Conservation (phyloP, 2,797 vertebrate genomes). For the Podarcis siculus region DNA sequence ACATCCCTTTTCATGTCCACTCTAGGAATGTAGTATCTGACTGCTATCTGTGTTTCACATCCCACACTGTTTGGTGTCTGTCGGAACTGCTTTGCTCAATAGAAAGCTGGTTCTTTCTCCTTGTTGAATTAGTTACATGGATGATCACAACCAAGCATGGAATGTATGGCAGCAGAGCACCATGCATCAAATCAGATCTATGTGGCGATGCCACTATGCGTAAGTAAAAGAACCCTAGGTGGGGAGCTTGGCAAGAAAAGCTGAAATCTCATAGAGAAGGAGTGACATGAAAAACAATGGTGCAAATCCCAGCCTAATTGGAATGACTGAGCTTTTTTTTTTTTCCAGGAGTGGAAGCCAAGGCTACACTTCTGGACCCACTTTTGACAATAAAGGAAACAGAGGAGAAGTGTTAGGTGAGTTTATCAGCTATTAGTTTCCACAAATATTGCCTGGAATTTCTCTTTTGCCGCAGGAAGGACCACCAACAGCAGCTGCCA, state of each 20-base stretch:
- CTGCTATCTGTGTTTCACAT: too few species aligned
- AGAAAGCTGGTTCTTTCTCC: neutral
- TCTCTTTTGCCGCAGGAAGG: neutral
- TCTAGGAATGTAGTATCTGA: too few species aligned
- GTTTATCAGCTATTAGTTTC: neutral
- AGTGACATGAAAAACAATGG: neutral
- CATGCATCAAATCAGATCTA: neutral
- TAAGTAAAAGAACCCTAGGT: neutral
- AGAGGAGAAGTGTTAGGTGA: neutral
- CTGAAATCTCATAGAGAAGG: neutral
- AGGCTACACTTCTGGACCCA: neutral
- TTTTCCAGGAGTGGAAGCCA: neutral
- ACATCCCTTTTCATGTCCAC: too few species aligned
- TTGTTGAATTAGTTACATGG: neutral
- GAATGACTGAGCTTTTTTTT: neutral
- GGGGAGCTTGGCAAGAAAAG: neutral
- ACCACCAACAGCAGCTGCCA: too few species aligned
- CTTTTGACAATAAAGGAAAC: neutral
- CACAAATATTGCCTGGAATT: neutral
- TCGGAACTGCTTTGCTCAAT: too few species aligned
- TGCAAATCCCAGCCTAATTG: neutral
- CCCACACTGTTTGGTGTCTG: neutral
- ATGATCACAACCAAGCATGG: neutral
- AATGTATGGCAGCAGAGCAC: neutral
- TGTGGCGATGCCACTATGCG: rapidly evolving